These are phyloP conservation scores for Oscheius myriophilus DNA, from an alignment of 2,888 invertebrate genomes.

Conservation along the genomic window DNA sequence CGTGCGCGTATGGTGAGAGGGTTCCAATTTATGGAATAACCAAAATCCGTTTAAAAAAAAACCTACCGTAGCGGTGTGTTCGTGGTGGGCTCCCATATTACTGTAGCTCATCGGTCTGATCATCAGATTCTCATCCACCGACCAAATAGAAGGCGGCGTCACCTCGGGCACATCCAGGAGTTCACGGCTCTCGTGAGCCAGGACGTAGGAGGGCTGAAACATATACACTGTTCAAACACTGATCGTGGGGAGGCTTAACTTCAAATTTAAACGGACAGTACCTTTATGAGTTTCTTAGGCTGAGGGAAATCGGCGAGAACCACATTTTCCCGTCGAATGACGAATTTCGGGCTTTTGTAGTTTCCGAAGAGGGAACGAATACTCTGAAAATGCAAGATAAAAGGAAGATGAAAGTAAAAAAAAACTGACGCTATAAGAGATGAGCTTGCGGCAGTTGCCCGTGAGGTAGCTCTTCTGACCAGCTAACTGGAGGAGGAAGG, in stretches of 20 bases:
- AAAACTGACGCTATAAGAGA: slow-evolving; percentile 48
- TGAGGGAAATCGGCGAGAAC: slow-evolving; percentile 53
- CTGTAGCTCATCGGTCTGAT: slow-evolving; percentile 50
- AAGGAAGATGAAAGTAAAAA: background rate
- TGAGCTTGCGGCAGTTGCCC: slow-evolving; percentile 39
- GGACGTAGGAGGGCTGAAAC: slow-evolving; percentile 59
- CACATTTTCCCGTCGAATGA: slow-evolving; percentile 51
- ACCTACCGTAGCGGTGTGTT: slow-evolving; percentile 23
- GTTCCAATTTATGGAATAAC: no score
- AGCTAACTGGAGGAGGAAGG: slow-evolving; percentile 63
- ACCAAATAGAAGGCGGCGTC: slow-evolving; percentile 54
- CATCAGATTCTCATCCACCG: slow-evolving; percentile 60
- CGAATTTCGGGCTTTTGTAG: slow-evolving; percentile 60
- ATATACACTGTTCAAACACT: no score
- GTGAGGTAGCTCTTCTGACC: slow-evolving; percentile 62
- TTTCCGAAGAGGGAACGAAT: slow-evolving; percentile 64
- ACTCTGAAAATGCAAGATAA: slow-evolving; percentile 45
- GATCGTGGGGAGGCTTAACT: no score
- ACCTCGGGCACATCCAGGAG: slow-evolving; percentile 23
- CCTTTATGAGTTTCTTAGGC: no score
- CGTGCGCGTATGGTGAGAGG: no score
- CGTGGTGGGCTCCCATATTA: slow-evolving; percentile 43
- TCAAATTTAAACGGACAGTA: no score
- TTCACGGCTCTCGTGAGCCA: slow-evolving; percentile 41
- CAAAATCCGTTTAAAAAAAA: no score